Evolutionary conservation across 1,140 invertebrate species (phyloP), one percentile per base, ranked within the genome.

Genomic region (Drosophila orena): DNA sequence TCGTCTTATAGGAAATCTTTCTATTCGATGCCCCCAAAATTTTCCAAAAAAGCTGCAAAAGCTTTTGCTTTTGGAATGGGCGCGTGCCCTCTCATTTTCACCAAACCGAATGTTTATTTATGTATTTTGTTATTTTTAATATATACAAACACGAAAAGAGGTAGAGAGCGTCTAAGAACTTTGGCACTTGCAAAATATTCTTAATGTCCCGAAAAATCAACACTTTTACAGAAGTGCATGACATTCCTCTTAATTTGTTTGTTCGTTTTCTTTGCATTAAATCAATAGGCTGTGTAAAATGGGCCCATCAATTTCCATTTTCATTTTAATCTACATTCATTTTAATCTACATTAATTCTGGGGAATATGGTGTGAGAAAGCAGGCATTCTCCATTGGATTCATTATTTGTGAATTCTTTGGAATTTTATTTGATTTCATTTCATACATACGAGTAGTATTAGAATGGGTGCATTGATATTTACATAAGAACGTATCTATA

Each of bases 71-170:
- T 66, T 66, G 58, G 35, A 61, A 61, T 30, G 42, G 65, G 22
- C 60, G 54, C 60, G 65, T 60, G 65, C 65, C 65, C 42, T 66
- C 44, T 34, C 46, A 37, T 54, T 65, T 20, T 44, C 34, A 34
- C 17, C 22, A 8, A 35, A 27, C 14, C 62, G 5, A 34, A 8
- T 66, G 62, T 62, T 66, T 66, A 66, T 62, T 50, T 66, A 66
- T 38, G 59, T 65, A 65, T 69, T 65, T 65, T 64, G 65, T 69
- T 69, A 54, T 53, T 54, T 69, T 69, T 38, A 65, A 69, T 47
- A 24, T 64, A 65, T 40, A 65, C n/a, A 30, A 43, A 37, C 43
- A 30, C 20, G 14, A 57, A 20, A 0, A 50, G 22, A 30, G 43
- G 11, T 57, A 60, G 14, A 42, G 34, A 58, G 54, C 22, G 24